Base-by-base conservation (phyloP, 2,113 vertebrate species). In the Pelecanoides urinatrix region DNA sequence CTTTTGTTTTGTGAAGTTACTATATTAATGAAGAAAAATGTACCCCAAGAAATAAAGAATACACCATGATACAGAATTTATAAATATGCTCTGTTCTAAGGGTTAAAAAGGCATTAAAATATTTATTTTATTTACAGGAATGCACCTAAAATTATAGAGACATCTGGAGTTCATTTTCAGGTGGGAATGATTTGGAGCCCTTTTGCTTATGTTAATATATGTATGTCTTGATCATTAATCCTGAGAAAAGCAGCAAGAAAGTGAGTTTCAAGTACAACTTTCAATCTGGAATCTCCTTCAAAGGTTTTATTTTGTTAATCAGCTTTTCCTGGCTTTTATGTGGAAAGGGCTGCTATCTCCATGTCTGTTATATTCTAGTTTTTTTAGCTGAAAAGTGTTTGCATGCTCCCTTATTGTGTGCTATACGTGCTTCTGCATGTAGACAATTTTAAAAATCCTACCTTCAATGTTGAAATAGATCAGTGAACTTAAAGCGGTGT, bases 131-230 rank as follows among this genome's bases (percentile, higher is more conserved):
- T 82, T 97, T 89, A 63, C 77, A 99, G 99, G 97, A 98, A 95
- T 96, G 98, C 98, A 81, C 98, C 99, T 94, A 99, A 99, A 98
- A 98, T 99, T 93, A 99, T 99, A 97, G 99, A 99, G 90, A 99
- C 99, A 0, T 98, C 99, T 86, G 99, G 99, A 91, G 99, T 99
- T 96, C 99, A 99, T 98, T 99, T 99, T 98, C 99, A 99, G 99
- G 99, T 99, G 93, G 95, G 96, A 95, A 77, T 91, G 56, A 68
- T 86, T 97, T 94, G 52, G 14, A 78, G 10, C 16, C 16, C 34
- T 86, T 76, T 66, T 68, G 34, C 13, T 66, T 83, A 7, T 76
- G 8, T 89, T 68, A 32, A 22, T 65, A 13, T 86, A 9, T 86
- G 3, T 80, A 27, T 71, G 5, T 82, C 71, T 86, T 96, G 66